Base-by-base conservation (phyloP, 2,113 vertebrate species). In the Thunnus maccoyii region DNA sequence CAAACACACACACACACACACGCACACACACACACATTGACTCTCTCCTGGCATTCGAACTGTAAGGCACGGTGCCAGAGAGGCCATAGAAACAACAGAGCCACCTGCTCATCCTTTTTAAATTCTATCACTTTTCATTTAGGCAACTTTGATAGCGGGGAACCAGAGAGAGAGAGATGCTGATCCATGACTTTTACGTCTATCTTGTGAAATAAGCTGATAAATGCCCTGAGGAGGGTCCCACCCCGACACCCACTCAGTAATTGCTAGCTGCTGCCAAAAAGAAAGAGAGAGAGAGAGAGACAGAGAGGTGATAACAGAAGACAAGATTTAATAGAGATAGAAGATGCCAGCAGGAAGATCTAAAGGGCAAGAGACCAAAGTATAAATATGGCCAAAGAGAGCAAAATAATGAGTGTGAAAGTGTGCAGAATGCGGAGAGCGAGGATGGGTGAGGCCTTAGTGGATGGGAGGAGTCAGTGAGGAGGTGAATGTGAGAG, bases 51-150 rank as follows among this genome's bases (percentile, higher is more conserved):
- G 88, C 82, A 87, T 87, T 88, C 78, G 71, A 62, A 67, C 72
- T 80, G 73, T 58, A 27, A 62, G 88, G 90, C 86, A 79, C 1
- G 1, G 81, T 82, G 91, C 91, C 93, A 93, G 87, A 78, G 63
- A 85, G 56, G 76, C 70, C 88, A 81, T 58, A 48, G 66, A 81
- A 88, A 89, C 84, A 89, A 84, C 89, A 87, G 55, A 84, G 78
- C 86, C 92, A 94, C 91, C 91, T 93, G 92, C 87, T 93, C 90
- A 85, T 78, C 64, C 72, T 85, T 73, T 86, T n/a, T 84, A 83
- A 92, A 90, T 88, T 76, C 84, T 86, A 89, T 91, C 89, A 83
- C 84, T 89, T 87, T 86, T 84, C 65, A 74, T 72, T 90, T 86
- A 87, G 57, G 61, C 76, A 79, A 76, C 84, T 85, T 84, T 91